Conservation (phyloP, 2,797 vertebrate species). For the Scyliorhinus canicula region DNA sequence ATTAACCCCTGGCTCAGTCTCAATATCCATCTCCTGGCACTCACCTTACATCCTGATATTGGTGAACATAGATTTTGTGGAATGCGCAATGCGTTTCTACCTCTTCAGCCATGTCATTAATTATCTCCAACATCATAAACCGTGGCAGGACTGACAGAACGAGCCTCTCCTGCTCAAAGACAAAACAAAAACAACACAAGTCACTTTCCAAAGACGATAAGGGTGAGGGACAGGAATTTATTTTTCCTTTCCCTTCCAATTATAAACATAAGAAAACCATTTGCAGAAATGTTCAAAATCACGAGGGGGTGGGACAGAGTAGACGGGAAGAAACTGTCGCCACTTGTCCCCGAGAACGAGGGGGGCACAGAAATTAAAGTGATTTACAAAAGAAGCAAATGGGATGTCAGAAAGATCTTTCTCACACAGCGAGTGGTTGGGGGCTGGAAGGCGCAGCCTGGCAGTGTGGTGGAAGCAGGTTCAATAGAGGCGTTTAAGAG, state of each 20-base stretch:
- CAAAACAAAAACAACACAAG: conserved; percentile 1
- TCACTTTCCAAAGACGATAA: neutral
- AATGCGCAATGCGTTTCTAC: conserved; percentile 60
- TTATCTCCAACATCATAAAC: conserved; percentile 72
- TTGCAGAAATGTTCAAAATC: too few species aligned
- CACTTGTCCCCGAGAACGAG: too few species aligned
- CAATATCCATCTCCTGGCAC: neutral
- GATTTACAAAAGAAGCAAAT: too few species aligned
- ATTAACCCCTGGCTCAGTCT: neutral
- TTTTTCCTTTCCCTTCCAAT: neutral
- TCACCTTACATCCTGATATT: conserved; percentile 69
- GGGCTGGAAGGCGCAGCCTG: too few species aligned
- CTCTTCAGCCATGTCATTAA: conserved; percentile 61
- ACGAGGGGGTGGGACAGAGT: too few species aligned
- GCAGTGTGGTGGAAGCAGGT: too few species aligned
- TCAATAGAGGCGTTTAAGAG: too few species aligned
- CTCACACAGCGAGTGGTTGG: too few species aligned
- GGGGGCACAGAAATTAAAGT: too few species aligned
- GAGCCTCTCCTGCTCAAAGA: conserved; percentile 56
- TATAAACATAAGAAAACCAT: neutral
- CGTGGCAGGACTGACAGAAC: conserved; percentile 65
- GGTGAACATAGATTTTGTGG: conserved; percentile 68
- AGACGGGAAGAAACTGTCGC: too few species aligned
- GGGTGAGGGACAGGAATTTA: neutral
- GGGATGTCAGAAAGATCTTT: too few species aligned